Base-by-base conservation (phyloP, 2,797 vertebrate species). In the Apodemus agrarius region DNA sequence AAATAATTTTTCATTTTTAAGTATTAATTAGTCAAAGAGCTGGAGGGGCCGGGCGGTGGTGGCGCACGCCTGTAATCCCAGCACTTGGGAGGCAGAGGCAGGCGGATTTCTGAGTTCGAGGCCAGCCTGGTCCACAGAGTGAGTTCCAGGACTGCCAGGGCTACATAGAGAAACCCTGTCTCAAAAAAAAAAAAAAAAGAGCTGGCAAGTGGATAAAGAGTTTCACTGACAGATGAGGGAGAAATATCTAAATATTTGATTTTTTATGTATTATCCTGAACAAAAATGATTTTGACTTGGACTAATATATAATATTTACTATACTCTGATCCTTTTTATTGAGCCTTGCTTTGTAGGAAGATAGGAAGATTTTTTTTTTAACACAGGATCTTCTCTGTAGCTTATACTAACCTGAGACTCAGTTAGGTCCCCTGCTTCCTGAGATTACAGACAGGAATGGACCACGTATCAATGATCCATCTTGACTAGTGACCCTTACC, bases 201-300 rank as follows among this genome's bases (percentile, higher is more conserved):
- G 49, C 2, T 21, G 3, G 34, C 52, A 37, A 22, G 49, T 12
- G 2, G 3, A 57, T 52, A 40, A 10, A 26, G 19, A 82, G 22
- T 8, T 81, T 2, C 16, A 40, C 29, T 37, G 34, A 61, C 9
- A 26, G 22, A 40, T 31, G 34, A n/a, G 13, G 31, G 17, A 75
- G 4, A 6, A n/a, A 40, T 65, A n/a, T 93, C 92, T 21, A 96
- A 94, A 81, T 92, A 93, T 6, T 72, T 63, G 26, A 37, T 3
- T 65, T 72, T 52, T 34, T 61, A 21, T 65, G 1, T 43, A 2
- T 79, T 6, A 63, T 85, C 96, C 54, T 83, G 21, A 86, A 37
- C 0, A 76, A 89, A 83, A 86, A 54, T 6, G 59, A 87, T 63
- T 57, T 80, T 74, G 14, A 43, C 52, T 0, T 21, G 12, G 2